A percentile compares a stretch with the other conserved stretches of the same genome.
Conservation (phyloP, 2,113 vertebrate genomes). For the Sorex fumeus region DNA sequence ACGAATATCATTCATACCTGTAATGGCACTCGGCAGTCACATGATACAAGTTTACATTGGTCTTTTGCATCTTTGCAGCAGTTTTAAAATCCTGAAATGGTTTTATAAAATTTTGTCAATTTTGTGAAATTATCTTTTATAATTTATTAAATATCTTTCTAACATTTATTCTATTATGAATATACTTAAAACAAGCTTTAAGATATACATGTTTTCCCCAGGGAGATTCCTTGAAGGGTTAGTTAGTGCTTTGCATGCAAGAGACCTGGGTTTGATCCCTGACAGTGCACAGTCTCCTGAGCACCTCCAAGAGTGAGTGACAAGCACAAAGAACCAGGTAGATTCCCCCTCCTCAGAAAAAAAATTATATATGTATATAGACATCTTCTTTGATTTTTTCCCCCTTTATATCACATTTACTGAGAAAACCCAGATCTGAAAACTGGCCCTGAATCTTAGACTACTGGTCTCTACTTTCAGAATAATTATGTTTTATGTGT, state of each 20-base stretch:
- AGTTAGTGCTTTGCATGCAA: too few relatives aligned
- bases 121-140: not conserved
- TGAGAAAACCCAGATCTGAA: not conserved
- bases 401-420: not conserved
- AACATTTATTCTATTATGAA: slow-evolving; percentile 23
- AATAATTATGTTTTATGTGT: not conserved
- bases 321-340: too few relatives aligned
- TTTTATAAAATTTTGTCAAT: slow-evolving; percentile 29
- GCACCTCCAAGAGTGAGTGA: too few relatives aligned
- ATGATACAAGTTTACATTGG: slow-evolving; percentile 82
- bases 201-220: not conserved
- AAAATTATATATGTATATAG: not conserved
- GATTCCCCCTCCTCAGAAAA: too few relatives aligned
- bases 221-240: too few relatives aligned
- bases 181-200: not conserved
- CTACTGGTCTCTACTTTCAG: not conserved
- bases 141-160: slow-evolving; percentile 26
- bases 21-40: slow-evolving; percentile 87
- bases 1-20: slow-evolving; percentile 82
- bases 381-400: not conserved
- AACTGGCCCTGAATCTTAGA: not conserved
- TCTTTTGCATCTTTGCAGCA: slow-evolving; percentile 80
- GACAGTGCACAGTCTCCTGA: too few relatives aligned
- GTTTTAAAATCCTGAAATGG: slow-evolving; percentile 90
- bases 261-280: too few relatives aligned